Base-by-base conservation (phyloP, 2,888 invertebrate genomes). In the Glyphotaelius pellucidus region DNA sequence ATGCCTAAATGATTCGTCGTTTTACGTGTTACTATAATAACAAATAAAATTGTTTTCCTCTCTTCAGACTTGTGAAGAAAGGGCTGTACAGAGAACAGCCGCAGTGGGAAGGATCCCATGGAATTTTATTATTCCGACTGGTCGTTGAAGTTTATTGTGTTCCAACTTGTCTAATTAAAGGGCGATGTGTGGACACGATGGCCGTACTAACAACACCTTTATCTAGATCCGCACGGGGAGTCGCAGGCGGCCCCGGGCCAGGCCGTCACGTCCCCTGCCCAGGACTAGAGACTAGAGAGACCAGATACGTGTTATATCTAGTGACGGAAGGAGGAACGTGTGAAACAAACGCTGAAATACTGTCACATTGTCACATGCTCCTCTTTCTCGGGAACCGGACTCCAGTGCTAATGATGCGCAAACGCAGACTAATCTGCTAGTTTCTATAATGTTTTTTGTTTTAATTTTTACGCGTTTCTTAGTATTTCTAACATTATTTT, bases 91-190 rank as follows among this genome's bases (percentile, higher is more conserved):
- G 67, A 25, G 67, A 25, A n/a, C 67, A 19, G 67, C 25, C n/a
- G 67, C 67, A 67, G 25, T 67, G 25, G 7, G 31, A 30, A 30
- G 47, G 47, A 32, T 89, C 38, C 42, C 67, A 80, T 19, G 67
- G 90, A 32, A 86, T 86, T 90, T 87, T 90, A 87, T 90, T 90
- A 90, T 90, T 87, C 90, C 38, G 90, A 79, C 90, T 80, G 86
- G 80, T 42, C 80, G 86, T 90, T 42, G 80, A 47, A 67, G 90
- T 90, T 90, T 90, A 91, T 91, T 88, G 91, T 88, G 91, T 88
- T 88, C 88, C 88, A 86, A 91, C 86, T 85, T 90, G 90, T 90
- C 86, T 91, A 91, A 91, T 91, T 91, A 91, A 91, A 88, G 86
- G 91, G 91, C 81, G 88, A 89, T 91, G 91, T 88, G 86, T 88